Evolutionary conservation across 2,888 invertebrate species (phyloP), one percentile per base, ranked within the genome.

Genomic region (Agrilus cyanescens): DNA sequence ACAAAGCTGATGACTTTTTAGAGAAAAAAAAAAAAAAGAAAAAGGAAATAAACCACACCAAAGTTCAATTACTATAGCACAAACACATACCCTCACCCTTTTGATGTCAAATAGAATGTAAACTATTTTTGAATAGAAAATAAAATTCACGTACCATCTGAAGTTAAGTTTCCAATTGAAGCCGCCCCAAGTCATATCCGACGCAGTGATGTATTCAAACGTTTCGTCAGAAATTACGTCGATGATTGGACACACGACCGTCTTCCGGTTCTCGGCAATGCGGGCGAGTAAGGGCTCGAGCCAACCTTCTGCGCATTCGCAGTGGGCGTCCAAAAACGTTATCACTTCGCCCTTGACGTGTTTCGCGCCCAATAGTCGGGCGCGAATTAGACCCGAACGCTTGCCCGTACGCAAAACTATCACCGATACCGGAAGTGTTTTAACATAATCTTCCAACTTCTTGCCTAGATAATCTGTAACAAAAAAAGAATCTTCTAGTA

Each of bases 91-190:
- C 25, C 13, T 4, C 6, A 16, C 8, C 18, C 2, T n/a, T n/a
- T n/a, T n/a, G n/a, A n/a, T n/a, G n/a, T n/a, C n/a, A n/a, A n/a
- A n/a, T n/a, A n/a, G n/a, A 4, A 31, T 31, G 16, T 6, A 7
- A 20, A 32, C 5, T 20, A 20, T 12, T 33, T 37, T 37, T 29
- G 25, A 10, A 10, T 25, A 25, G 3, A 10, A 10, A 25, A 25
- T 25, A 10, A 25, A 25, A 25, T 25, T 50, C 37, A 57, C 73
- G 73, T 68, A 89, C 95, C 95, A 96, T 72, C 97, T 82, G 70
- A 98, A 98, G 71, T 97, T 97, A 41, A 98, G 75, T 69, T 96
- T 96, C 97, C 97, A 97, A 71, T 97, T 98, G 71, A 98, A 98
- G 16, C 97, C 97, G 49, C 97, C 97, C 96, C 97, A 98, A 1